These are phyloP conservation scores for Zapornia atra DNA, from an alignment of 2,113 vertebrate genomes.

Conservation along the genomic window DNA sequence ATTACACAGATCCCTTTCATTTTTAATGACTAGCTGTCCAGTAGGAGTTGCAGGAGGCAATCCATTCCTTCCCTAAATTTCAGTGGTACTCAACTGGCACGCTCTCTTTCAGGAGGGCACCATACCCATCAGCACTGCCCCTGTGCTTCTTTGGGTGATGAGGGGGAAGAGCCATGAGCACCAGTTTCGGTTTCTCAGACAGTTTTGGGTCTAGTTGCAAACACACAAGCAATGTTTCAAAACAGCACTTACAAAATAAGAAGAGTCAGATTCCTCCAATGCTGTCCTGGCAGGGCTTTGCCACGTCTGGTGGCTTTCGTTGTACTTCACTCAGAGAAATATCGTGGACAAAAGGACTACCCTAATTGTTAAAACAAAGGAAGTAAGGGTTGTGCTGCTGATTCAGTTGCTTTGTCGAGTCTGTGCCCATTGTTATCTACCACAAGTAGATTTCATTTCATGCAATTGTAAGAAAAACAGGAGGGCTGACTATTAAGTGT, in stretches of 20 bases:
- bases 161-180: not conserved
- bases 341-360: not conserved
- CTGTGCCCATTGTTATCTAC: not conserved
- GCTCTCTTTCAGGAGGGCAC: not conserved
- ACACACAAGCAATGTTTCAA: not conserved
- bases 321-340: not conserved
- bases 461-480: not conserved
- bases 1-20: not conserved
- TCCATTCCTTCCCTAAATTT: not conserved
- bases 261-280: not conserved
- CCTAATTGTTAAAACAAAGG: not conserved
- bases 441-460: not conserved
- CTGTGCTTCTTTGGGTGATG: accelerated
- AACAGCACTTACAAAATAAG: not conserved
- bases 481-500: accelerated
- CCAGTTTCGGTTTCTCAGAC: not conserved
- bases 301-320: accelerated
- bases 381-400: not conserved
- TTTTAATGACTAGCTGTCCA: not conserved
- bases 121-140: accelerated
- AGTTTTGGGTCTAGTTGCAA: not conserved
- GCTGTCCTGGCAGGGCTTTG: not conserved
- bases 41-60: not conserved
- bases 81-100: not conserved
- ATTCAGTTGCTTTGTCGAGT: not conserved